Base-by-base conservation (phyloP, 1,140 invertebrate species). In the Ips typographus region DNA sequence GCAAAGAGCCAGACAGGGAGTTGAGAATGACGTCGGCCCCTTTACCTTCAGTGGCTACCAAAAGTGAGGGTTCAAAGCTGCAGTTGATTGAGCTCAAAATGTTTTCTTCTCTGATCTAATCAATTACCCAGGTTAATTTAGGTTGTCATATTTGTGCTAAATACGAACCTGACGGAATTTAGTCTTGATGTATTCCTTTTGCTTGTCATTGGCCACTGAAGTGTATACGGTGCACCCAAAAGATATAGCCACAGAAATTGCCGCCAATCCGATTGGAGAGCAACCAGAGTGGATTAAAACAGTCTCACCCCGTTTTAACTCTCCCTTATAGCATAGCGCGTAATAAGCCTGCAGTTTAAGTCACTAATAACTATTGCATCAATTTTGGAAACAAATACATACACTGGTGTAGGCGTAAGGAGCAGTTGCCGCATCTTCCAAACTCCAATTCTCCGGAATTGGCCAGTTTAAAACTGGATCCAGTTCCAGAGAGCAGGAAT, bases 261-360 rank as follows among this genome's bases (percentile, higher is more conserved):
- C 85, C n/a, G 90, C 90, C 76, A 90, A 85, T 1, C 90, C 90
- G 42, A 91, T 84, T 61, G 87, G 87, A 37, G 89, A 89, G 72
- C 85, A 84, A 8, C 89, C 90, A 57, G 87, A 86, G 75, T 91
- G 89, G 55, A 92, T 86, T 1, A 92, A 78, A 7, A 91, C 80
- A 1, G 77, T 83, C 61, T 90, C 85, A 7, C 86, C 87, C 70
- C 79, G 78, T 72, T 80, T 77, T 8, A 90, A 77, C 44, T 79
- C 73, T 2, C 83, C 88, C 68, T 85, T 79, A 42, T 84, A 78
- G 43, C 88, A 77, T 4, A 90, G 78, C n/a, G 85, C 84, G 78
- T 88, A 88, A 76, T 87, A 89, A 5, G 80, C 80, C 79, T 81
- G 22, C 22, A 22, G 22, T 22, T 22, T 22, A 22, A 22, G 22